Percentiles rank a stretch among this genome's conserved stretches.
Conservation (phyloP, 2,888 invertebrate genomes). For the Macaria notata region DNA sequence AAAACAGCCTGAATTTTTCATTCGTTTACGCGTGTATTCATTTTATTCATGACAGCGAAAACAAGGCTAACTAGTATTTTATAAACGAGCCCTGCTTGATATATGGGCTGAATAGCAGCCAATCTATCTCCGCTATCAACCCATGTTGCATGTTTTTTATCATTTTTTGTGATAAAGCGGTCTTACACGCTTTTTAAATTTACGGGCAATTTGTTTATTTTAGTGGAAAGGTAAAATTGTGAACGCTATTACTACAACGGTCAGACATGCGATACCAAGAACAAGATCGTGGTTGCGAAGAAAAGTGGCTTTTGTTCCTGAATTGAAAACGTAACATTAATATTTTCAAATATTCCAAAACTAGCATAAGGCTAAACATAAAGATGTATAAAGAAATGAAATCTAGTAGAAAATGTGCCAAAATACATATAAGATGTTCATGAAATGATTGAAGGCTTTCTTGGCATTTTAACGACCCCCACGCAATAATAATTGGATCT, state of each 20-base stretch:
- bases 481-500: no score
- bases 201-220: conserved; percentile 14
- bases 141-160: conserved; percentile 22
- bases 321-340: no score
- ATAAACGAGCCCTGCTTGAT: conserved; percentile 22
- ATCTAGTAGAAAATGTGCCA: no score
- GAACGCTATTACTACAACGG: conserved; percentile 3
- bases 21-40: conserved; percentile 17
- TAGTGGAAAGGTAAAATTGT: conserved; percentile 9
- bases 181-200: conserved; percentile 16
- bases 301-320: neutral
- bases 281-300: neutral
- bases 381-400: no score
- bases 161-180: conserved; percentile 16
- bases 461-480: no score
- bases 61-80: conserved; percentile 25
- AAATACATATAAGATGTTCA: no score
- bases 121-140: conserved; percentile 26
- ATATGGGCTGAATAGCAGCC: conserved; percentile 27
- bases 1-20: conserved; percentile 9
- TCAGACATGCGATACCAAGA: conserved; percentile 1
- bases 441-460: no score
- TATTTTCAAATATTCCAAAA: no score
- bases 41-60: conserved; percentile 27
- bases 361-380: no score